Percentiles rank a stretch among this genome's conserved stretches.
Evolutionary conservation across 1,140 invertebrate genomes (phyloP).

Genomic region (Megathymus violae): DNA sequence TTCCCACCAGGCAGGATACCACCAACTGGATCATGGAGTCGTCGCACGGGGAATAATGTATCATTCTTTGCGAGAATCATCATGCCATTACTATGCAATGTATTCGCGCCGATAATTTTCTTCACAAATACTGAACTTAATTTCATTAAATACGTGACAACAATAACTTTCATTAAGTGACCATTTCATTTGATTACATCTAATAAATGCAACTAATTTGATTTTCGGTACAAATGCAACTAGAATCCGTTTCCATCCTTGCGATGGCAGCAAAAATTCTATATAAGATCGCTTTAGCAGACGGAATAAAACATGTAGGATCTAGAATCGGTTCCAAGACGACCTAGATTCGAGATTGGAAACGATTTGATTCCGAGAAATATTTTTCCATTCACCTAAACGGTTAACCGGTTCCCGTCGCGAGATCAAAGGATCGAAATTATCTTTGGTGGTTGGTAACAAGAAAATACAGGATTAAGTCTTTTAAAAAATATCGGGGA

Average conservation of each 20-base stretch:
- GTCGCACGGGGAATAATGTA: too few species aligned
- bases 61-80: too few species aligned
- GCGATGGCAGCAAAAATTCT: slow-evolving; percentile 6
- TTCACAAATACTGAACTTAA: too few species aligned
- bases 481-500: too few species aligned
- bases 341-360: slow-evolving; percentile 32
- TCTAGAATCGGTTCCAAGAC: slow-evolving; percentile 24
- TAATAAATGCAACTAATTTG: too few species aligned
- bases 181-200: neutral
- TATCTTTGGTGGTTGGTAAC: neutral
- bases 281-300: slow-evolving; percentile 27
- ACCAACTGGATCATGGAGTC: too few species aligned
- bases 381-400: slow-evolving; percentile 19
- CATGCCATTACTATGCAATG: too few species aligned
- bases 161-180: neutral
- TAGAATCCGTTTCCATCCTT: slow-evolving; percentile 1
- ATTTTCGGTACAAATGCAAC: too few species aligned
- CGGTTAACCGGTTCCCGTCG: slow-evolving; percentile 11
- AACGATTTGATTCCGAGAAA: slow-evolving; percentile 32
- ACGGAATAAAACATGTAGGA: slow-evolving; percentile 24
- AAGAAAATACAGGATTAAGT: neutral
- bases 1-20: too few species aligned
- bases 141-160: too few species aligned
- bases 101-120: too few species aligned
- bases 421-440: slow-evolving; percentile 19